Evolutionary conservation across 2,888 invertebrate genomes (phyloP).

Genomic region (Spodoptera exigua): DNA sequence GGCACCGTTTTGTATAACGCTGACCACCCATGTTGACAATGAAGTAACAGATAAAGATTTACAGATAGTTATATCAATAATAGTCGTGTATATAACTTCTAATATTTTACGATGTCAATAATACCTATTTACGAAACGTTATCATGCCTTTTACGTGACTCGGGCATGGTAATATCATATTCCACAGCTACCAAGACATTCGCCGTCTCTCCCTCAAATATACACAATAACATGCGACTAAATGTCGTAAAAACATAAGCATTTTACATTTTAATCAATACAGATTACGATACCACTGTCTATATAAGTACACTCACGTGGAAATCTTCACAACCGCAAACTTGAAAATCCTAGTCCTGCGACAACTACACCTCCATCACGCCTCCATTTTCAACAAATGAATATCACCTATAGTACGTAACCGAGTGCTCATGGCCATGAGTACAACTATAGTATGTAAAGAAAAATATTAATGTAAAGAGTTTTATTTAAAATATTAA

Average conservation of each 20-base stretch:
- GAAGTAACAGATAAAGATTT: conserved; percentile 57
- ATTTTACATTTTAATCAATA: conserved; percentile 64
- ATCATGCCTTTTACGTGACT: conserved; percentile 44
- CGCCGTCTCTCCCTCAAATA: conserved; percentile 87
- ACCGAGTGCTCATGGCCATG: conserved; percentile 60
- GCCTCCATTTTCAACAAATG: conserved; percentile 89
- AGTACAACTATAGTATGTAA: conserved; percentile 58
- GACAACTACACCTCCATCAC: conserved; percentile 84
- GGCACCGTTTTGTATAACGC: conserved; percentile 68
- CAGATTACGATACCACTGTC: conserved; percentile 73
- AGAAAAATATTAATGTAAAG: conserved; percentile 29
- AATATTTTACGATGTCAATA: conserved; percentile 41
- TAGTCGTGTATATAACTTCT: conserved; percentile 43
- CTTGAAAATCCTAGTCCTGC: conserved; percentile 81
- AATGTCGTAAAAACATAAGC: conserved; percentile 54
- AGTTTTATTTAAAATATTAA: conserved; percentile 12
- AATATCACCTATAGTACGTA: conserved; percentile 75
- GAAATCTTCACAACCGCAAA: conserved; percentile 78
- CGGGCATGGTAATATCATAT: conserved; percentile 77
- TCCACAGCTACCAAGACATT: conserved; percentile 72
- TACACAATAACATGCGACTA: conserved; percentile 68
- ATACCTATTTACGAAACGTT: conserved; percentile 23
- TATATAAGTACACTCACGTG: conserved; percentile 72
- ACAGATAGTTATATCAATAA: conserved; percentile 26
- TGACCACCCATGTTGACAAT: conserved; percentile 69